Evolutionary conservation across 2,113 vertebrate species (phyloP), one percentile per base, ranked within the genome.

Genomic region (Xenopus tropicalis): DNA sequence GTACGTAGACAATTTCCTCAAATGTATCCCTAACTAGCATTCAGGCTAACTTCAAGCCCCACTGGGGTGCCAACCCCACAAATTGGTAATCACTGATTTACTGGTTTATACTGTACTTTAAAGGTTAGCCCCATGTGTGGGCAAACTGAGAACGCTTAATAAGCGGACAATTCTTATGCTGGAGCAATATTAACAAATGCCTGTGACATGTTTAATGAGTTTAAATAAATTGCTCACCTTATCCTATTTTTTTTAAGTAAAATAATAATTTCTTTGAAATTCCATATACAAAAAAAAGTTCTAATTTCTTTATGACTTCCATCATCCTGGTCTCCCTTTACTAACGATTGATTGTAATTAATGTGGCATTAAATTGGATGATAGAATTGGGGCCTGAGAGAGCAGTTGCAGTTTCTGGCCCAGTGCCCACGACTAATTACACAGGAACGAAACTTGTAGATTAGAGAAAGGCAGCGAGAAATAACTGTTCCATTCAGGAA

Each of bases 281-380:
- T 66, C 66, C 29, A 37, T 3, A 20, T 20, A 57, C 20, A 11
- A 24, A 74, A 57, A 46, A 68, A 74, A 74, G 65, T 69, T 74
- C 22, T 24, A 57, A 61, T 69, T 74, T 52, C 72, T 69, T 61
- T 42, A 59, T 74, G 66, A 44, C 16, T 59, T 74, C 43, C 65
- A 74, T 57, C 61, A 42, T 42, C 57, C 57, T 54, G 42, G 23
- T 74, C 57, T 74, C 72, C 65, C 57, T 74, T 68, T 74, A 54
- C 72, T 74, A 74, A 74, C 65, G 72, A 61, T 74, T 74, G 72
- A 74, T 74, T 68, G 72, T 69, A 74, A 74, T 74, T 74, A 74
- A 74, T 74, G 72, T 74, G 72, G 72, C 72, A 74, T 74, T 74
- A 74, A 74, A 74, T 74, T 74, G 72, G 72, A 74, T 74, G 72